Evolutionary conservation across 2,797 vertebrate species (phyloP).

Genomic region (Malacoctenus gilli): DNA sequence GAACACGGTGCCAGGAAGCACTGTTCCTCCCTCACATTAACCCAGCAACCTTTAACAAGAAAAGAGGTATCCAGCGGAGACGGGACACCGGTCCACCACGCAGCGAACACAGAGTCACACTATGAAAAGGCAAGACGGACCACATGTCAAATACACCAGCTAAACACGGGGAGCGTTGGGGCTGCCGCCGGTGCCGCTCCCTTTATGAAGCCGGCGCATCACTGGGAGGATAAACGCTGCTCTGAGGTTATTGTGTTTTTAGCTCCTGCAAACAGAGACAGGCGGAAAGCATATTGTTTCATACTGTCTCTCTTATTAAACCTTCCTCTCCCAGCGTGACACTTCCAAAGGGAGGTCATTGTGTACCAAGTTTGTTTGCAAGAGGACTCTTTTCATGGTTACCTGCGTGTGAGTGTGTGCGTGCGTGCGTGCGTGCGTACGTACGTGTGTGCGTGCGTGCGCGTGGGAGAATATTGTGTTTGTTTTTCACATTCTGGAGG

Average conservation of each 20-base stretch:
- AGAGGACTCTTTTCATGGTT: slow-evolving; percentile 18
- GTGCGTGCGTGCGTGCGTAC: not conserved
- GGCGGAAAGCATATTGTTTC: slow-evolving; percentile 1
- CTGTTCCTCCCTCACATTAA: no score
- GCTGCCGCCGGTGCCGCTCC: not conserved
- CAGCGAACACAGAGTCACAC: not conserved
- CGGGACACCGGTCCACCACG: not conserved
- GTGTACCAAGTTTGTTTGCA: slow-evolving; percentile 14
- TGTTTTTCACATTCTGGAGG: slow-evolving; percentile 48
- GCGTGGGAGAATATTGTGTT: slow-evolving; percentile 24
- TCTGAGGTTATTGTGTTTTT: not conserved
- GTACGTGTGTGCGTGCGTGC: slow-evolving; percentile 1
- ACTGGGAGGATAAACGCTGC: not conserved
- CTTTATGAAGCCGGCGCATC: not conserved
- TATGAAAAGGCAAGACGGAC: no score
- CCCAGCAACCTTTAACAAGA: no score
- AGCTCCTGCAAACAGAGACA: not conserved
- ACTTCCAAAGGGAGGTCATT: slow-evolving; percentile 21
- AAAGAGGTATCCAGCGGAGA: no score
- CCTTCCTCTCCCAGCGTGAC: not conserved
- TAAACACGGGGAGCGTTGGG: no score
- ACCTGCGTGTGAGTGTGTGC: not conserved
- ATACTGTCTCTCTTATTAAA: slow-evolving; percentile 24
- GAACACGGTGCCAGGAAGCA: no score
- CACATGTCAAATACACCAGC: no score